phyloP scores from a whole-genome alignment of 2,797 vertebrate genomes.

The Rhincodon typus region DNA sequence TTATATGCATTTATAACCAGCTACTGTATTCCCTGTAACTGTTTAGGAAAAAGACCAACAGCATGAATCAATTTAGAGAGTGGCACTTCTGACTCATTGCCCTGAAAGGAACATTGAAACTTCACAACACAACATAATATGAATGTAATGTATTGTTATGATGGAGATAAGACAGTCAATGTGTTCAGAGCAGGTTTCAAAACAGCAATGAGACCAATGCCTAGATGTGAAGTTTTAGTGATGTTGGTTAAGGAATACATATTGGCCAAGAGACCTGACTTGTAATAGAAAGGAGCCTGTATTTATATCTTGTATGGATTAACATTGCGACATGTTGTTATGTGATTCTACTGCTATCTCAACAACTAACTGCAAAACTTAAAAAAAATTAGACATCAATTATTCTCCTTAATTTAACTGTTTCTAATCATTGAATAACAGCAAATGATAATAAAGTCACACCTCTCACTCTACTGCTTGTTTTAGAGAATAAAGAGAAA shows the following conservation, averaged over 20 bases:
- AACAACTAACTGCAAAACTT: no score
- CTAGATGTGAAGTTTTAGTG: neutral
- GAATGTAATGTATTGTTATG: neutral
- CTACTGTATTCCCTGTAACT: neutral
- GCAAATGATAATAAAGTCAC: neutral
- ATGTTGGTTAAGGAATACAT: neutral
- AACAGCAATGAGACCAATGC: neutral
- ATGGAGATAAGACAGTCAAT: neutral
- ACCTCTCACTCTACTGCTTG: neutral
- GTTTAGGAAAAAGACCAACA: neutral
- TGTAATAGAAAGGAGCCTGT: neutral
- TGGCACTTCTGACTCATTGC: neutral
- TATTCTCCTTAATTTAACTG: neutral
- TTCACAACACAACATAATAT: neutral
- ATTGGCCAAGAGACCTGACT: neutral
- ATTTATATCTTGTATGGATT: neutral
- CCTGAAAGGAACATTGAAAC: neutral
- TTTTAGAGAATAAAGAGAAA: neutral
- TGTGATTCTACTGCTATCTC: neutral
- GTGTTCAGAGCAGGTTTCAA: neutral
- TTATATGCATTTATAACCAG: neutral
- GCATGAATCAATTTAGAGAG: neutral
- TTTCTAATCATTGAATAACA: neutral
- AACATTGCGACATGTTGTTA: neutral
- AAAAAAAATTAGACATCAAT: neutral